These are phyloP conservation scores for Rhorus exstirpatorius DNA, from an alignment of 2,888 invertebrate species.

Conservation along the genomic window DNA sequence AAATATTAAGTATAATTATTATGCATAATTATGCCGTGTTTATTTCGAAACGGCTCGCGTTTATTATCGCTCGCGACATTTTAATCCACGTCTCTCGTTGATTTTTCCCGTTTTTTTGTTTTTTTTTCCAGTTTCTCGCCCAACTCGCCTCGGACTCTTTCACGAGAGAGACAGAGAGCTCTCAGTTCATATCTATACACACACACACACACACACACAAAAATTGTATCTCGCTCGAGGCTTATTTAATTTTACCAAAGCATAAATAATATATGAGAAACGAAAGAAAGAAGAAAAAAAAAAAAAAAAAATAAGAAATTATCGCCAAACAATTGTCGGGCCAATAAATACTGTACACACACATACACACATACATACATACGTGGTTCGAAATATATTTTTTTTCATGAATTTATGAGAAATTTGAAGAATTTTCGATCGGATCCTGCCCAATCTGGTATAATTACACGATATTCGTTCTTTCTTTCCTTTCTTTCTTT, in stretches of 20 bases:
- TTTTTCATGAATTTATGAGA: conserved; percentile 59
- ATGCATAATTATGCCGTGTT: conserved; percentile 36
- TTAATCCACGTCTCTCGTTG: conserved; percentile 18
- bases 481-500: conserved; percentile 37
- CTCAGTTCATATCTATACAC: conserved; percentile 37
- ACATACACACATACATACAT: too few species aligned
- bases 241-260: conserved; percentile 52
- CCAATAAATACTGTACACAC: conserved; percentile 84
- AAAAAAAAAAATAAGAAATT: too few species aligned
- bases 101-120: neutral
- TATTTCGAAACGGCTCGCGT: conserved; percentile 38
- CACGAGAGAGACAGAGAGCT: neutral
- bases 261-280: conserved; percentile 81
- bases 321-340: conserved; percentile 75
- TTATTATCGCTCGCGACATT: conserved; percentile 47
- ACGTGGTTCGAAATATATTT: conserved; percentile 58
- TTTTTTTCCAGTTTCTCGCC: neutral
- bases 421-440: conserved; percentile 71
- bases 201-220: too few species aligned
- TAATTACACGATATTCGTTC: conserved; percentile 59
- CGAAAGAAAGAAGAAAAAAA: too few species aligned
- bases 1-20: conserved; percentile 61
- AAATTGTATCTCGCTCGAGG: conserved; percentile 41
- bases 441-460: conserved; percentile 82
- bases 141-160: neutral